Evolutionary conservation across 1,140 invertebrate species (phyloP).

Genomic region (Brachionus sp.): DNA sequence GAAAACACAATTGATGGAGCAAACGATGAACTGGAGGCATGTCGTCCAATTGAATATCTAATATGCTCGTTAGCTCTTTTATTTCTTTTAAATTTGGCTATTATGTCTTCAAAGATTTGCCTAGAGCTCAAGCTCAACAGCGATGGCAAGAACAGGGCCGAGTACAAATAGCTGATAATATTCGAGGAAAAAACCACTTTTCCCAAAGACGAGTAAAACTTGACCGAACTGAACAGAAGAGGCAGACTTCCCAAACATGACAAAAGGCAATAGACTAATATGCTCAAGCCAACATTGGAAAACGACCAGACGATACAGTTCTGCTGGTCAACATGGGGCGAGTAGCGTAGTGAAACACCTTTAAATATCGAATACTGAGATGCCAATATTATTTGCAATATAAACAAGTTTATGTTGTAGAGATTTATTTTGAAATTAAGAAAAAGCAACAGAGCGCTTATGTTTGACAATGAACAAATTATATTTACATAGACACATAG

Average conservation of each 20-base stretch:
- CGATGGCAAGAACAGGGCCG: not conserved
- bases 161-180: constrained; percentile 8
- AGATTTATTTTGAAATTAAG: not conserved
- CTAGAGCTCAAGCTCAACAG: not conserved
- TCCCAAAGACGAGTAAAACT: not conserved
- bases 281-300: not conserved
- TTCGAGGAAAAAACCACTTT: not conserved
- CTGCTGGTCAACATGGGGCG: not conserved
- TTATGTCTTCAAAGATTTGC: not conserved
- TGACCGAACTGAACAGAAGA: not conserved
- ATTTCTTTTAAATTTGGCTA: not conserved
- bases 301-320: not conserved
- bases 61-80: not conserved
- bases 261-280: not conserved
- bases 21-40: not conserved
- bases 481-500: not conserved
- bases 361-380: not conserved
- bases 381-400: not conserved
- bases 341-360: not conserved
- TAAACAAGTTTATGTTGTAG: constrained; percentile 3
- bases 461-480: not conserved
- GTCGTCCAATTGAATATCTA: not conserved
- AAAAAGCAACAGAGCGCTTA: not conserved
- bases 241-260: not conserved
- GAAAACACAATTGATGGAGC: constrained; percentile 33